Evolutionary conservation across 2,113 vertebrate genomes (phyloP).

Genomic region (Chionis minor): DNA sequence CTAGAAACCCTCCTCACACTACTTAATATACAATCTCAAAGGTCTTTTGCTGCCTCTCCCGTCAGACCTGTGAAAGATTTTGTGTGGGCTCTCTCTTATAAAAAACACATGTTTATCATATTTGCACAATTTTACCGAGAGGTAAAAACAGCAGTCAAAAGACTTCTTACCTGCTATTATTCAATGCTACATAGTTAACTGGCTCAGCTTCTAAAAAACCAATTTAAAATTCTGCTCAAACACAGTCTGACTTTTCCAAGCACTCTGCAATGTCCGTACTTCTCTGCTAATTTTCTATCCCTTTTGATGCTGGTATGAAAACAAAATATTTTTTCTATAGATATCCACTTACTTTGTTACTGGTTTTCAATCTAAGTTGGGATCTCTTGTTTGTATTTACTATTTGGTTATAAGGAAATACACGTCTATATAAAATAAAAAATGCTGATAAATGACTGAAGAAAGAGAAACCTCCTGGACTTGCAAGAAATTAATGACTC

Average conservation of each 20-base stretch:
- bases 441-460: neutral
- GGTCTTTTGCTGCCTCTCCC: neutral
- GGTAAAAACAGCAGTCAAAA: neutral
- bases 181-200: neutral
- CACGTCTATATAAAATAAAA: neutral
- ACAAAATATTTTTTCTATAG: neutral
- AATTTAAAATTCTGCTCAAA: neutral
- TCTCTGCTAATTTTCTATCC: conserved; percentile 15
- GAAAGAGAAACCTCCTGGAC: neutral
- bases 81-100: neutral
- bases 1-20: neutral
- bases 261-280: neutral
- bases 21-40: neutral
- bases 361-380: neutral
- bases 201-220: neutral
- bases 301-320: neutral
- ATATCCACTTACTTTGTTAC: neutral
- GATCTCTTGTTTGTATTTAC: neutral
- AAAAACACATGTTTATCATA: neutral
- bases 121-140: neutral
- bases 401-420: neutral
- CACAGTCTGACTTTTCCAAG: conserved; percentile 9
- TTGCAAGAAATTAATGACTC: neutral
- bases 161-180: neutral
- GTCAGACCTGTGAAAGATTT: neutral